A percentile compares a stretch with the other conserved stretches of the same genome.
These are phyloP conservation scores for Chiloscyllium punctatum DNA, from an alignment of 2,797 vertebrate genomes.

Conservation along the genomic window DNA sequence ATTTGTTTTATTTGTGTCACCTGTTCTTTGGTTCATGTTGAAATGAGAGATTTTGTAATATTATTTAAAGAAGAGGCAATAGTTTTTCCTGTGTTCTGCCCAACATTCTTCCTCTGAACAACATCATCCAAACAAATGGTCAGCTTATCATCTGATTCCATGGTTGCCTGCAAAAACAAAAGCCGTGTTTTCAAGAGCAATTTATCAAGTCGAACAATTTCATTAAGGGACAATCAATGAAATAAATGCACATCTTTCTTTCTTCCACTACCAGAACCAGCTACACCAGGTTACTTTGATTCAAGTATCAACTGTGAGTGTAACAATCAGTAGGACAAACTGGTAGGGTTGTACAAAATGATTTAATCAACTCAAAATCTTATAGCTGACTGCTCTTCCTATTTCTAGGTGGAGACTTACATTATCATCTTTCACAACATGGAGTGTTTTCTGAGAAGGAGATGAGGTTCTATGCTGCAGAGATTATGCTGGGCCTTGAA, in stretches of 20 bases:
- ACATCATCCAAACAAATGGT: not conserved
- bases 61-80: not conserved
- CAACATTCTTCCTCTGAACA: not conserved
- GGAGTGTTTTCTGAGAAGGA: slow-evolving; percentile 95
- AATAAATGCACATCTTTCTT: slow-evolving; percentile 12
- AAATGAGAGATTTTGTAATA: not conserved
- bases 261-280: not conserved
- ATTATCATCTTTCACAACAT: slow-evolving; percentile 95
- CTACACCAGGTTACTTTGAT: not conserved
- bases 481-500: slow-evolving; percentile 92
- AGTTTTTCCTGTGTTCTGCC: not conserved
- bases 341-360: not conserved
- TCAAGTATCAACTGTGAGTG: not conserved
- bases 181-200: not conserved
- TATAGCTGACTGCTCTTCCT: not conserved
- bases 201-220: not conserved
- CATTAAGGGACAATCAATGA: not conserved
- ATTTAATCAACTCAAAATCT: not conserved
- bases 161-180: not conserved
- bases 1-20: too few species aligned
- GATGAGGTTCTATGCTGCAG: slow-evolving; percentile 93
- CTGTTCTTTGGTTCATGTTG: not conserved
- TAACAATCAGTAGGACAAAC: not conserved
- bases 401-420: slow-evolving; percentile 82
- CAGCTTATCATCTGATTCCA: not conserved